Percentiles rank a stretch among this genome's conserved stretches.
Evolutionary conservation across 2,113 vertebrate species (phyloP).

Genomic region (western clawed frog (Xenopus tropicalis)): UCB_Xtro_10.0 CM004443.2:98676501-98677000

Average conservation of each 20-base stretch:
- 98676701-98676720: background rate
- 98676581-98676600: background rate
- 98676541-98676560: background rate
- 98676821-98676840: background rate
- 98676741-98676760: slow-evolving; percentile 11
- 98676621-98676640: no score
- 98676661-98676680: no score
- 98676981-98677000: slow-evolving; percentile 30
- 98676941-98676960: background rate
- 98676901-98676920: background rate
- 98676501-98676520: no score
- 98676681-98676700: no score
- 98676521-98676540: background rate
- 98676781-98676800: background rate
- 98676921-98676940: slow-evolving; percentile 23
- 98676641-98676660: no score
- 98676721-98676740: slow-evolving; percentile 1
- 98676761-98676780: background rate
- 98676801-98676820: background rate
- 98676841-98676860: background rate
- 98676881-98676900: background rate
- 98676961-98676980: slow-evolving; percentile 27
- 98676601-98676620: background rate
- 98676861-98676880: slow-evolving; percentile 6
- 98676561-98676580: background rate